Conservation (phyloP, 2,888 invertebrate genomes). For the Gandaritis pyraliata region DNA sequence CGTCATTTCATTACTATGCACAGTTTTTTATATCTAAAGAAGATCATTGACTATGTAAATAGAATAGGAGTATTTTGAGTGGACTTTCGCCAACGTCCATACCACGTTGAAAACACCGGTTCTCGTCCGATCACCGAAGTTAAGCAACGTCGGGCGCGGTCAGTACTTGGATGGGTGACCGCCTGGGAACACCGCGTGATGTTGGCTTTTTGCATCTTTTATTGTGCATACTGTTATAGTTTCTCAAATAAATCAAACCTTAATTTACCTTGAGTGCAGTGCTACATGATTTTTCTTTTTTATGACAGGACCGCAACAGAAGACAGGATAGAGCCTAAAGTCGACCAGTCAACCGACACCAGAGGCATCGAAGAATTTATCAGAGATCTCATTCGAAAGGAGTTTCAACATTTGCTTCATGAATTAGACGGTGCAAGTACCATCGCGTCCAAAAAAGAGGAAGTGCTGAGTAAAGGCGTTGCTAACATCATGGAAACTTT, state of each 20-base stretch:
- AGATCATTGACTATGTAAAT: no score
- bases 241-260: neutral
- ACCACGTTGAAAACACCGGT: conserved; percentile 67
- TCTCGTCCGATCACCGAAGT: conserved; percentile 82
- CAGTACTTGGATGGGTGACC: conserved; percentile 82
- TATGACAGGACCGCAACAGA: conserved; percentile 47
- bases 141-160: conserved; percentile 80
- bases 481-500: conserved; percentile 68
- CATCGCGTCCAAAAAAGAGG: conserved; percentile 53
- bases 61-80: neutral
- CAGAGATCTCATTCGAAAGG: conserved; percentile 70
- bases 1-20: neutral
- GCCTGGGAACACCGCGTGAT: conserved; percentile 67
- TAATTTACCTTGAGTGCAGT: no score
- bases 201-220: conserved; percentile 55
- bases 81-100: conserved; percentile 57
- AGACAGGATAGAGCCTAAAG: conserved; percentile 51
- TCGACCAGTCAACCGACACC: conserved; percentile 75
- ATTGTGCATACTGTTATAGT: neutral
- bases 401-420: conserved; percentile 66
- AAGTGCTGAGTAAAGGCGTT: conserved; percentile 66
- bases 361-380: conserved; percentile 74
- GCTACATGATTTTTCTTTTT: neutral
- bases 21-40: no score
- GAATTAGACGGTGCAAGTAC: conserved; percentile 63